Percentiles rank a stretch among this genome's conserved stretches.
phyloP scores from a whole-genome alignment of 2,888 invertebrate genomes.

The Nezara viridula region DNA sequence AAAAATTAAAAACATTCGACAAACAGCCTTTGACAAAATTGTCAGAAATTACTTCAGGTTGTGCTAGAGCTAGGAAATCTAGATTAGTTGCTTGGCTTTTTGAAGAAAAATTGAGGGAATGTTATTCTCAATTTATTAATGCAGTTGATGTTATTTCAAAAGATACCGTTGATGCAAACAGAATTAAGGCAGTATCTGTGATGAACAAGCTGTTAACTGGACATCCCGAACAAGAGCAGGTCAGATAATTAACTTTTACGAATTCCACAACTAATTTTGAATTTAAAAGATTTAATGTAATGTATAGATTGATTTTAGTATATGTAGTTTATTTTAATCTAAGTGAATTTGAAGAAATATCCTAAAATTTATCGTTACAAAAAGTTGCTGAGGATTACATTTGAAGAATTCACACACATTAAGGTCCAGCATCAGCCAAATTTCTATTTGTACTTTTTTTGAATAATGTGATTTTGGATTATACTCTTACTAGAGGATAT shows the following conservation, averaged over 20 bases:
- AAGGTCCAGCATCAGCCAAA: too few species aligned
- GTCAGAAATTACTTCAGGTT: slow-evolving; percentile 76
- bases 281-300: background rate
- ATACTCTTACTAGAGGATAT: too few species aligned
- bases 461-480: too few species aligned
- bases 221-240: slow-evolving; percentile 89
- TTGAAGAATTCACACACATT: too few species aligned
- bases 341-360: too few species aligned
- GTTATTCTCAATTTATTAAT: slow-evolving; percentile 76
- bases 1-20: slow-evolving; percentile 78
- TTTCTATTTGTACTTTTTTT: too few species aligned
- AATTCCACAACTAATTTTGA: background rate
- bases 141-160: slow-evolving; percentile 81
- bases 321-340: too few species aligned
- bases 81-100: slow-evolving; percentile 86
- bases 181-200: slow-evolving; percentile 83
- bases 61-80: slow-evolving; percentile 75
- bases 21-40: slow-evolving; percentile 75
- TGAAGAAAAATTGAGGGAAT: slow-evolving; percentile 87
- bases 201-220: slow-evolving; percentile 82
- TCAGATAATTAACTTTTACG: slow-evolving; percentile 68
- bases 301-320: too few species aligned
- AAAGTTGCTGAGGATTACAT: too few species aligned
- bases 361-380: too few species aligned
- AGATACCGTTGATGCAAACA: slow-evolving; percentile 84